Evolutionary conservation across 2,888 invertebrate genomes (phyloP).

Genomic region (Thelaira solivaga): DNA sequence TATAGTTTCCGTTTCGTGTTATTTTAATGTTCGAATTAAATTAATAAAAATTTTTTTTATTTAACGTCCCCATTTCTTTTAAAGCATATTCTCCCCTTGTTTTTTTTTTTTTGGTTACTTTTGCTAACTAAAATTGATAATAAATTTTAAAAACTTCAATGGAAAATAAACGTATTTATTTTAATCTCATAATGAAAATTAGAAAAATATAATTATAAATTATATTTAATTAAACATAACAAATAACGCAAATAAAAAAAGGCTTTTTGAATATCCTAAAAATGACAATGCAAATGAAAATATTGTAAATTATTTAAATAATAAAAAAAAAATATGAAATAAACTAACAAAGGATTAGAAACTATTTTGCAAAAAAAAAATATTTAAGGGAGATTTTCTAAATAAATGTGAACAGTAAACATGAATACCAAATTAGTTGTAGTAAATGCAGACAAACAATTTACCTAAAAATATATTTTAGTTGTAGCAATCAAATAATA

Average conservation of each 20-base stretch:
- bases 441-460: background rate
- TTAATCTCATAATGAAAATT: conserved; percentile 50
- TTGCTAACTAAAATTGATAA: conserved; percentile 27
- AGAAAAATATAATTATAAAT: conserved; percentile 51
- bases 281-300: conserved; percentile 44
- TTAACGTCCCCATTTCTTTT: background rate
- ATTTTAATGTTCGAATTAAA: too few relatives aligned
- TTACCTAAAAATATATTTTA: background rate
- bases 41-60: background rate
- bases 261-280: conserved; percentile 36
- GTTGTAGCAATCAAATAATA: background rate
- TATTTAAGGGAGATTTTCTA: conserved; percentile 32
- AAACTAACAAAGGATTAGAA: conserved; percentile 39
- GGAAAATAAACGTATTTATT: conserved; percentile 47
- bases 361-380: conserved; percentile 19
- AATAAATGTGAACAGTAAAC: conserved; percentile 27
- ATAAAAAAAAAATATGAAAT: conserved; percentile 1
- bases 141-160: conserved; percentile 47
- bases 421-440: background rate
- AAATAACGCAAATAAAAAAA: conserved; percentile 26
- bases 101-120: conserved; percentile 15
- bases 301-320: conserved; percentile 38
- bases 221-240: conserved; percentile 54
- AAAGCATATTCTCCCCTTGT: background rate
- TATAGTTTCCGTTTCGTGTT: too few relatives aligned